Conservation (phyloP, 2,113 vertebrate species). For the Cynocephalus volans region DNA sequence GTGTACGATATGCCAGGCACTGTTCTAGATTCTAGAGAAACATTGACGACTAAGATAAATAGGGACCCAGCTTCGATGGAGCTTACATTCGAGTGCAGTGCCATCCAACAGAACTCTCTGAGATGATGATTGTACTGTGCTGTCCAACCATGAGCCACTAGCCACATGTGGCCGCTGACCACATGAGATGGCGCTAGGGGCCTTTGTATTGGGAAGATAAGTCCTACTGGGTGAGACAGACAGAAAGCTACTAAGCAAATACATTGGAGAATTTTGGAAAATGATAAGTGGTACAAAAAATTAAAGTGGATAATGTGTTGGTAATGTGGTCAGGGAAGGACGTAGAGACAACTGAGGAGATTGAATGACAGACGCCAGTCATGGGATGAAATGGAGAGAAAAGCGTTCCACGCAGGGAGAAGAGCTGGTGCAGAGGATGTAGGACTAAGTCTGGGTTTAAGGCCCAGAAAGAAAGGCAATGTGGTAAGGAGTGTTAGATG, state of each 20-base stretch:
- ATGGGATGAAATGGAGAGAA: background rate
- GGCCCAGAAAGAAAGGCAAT: background rate
- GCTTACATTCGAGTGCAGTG: background rate
- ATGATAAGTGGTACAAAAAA: background rate
- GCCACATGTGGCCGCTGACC: background rate
- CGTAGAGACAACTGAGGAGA: background rate
- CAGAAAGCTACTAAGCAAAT: background rate
- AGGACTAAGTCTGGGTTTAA: background rate
- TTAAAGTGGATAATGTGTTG: background rate
- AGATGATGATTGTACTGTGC: no score
- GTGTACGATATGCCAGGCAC: background rate
- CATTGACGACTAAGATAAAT: background rate
- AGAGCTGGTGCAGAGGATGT: background rate
- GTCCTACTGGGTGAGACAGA: background rate
- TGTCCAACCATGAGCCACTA: background rate
- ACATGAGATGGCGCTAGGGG: background rate
- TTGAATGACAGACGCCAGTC: background rate
- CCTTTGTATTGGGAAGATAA: background rate
- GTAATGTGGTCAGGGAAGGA: background rate
- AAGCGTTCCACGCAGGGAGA: background rate
- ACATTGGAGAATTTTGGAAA: background rate
- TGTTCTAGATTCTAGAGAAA: background rate
- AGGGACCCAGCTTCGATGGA: background rate
- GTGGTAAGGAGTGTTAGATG: background rate
- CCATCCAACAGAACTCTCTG: background rate